Evolutionary conservation across 2,113 vertebrate species (phyloP), one percentile per base, ranked within the genome.

Genomic region (Pseudorasbora parva): DNA sequence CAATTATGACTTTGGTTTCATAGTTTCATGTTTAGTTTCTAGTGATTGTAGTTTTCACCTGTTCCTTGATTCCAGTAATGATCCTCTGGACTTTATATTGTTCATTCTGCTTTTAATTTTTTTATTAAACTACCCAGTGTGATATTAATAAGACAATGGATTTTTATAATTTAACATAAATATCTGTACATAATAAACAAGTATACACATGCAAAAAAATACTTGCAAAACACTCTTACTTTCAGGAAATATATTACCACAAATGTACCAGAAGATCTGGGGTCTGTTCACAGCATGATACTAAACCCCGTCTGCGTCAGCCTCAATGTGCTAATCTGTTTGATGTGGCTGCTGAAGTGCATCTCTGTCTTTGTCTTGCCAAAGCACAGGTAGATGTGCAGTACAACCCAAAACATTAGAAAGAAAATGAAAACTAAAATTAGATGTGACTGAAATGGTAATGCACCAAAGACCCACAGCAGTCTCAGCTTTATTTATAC

Each of bases 291-390:
- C 6, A 77, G 49, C 21, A 41, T 23, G 47, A 75, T 33, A 12
- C 54, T 17, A 77, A 77, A 59, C 69, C 69, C 41, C 23, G 21
- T 56, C 51, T 57, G 19, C 33, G 19, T 56, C 74, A 12, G 74
- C 51, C 51, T 56, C 19, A 57, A 57, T 77, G 30, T 56, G 51
- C 49, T 57, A 37, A 37, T 41, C 51, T 56, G 25, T 25, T 60
- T 45, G 33, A 43, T 43, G 56, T 78, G 12, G n/a, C 60, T 27
- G 75, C 6, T 1, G 6, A 59, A 59, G 30, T 77, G 17, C 10
- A 41, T 77, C 72, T 74, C 43, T 12, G 25, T 56, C 21, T 72
- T 69, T 69, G 66, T 69, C 66, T 69, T 69, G 19, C 66, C 66
- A n/a, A 43, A 54, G 33, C 25, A 75, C 49, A 56, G 25, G 47